Conservation (phyloP, 2,797 vertebrate genomes). For the Margarornis squamiger region DNA sequence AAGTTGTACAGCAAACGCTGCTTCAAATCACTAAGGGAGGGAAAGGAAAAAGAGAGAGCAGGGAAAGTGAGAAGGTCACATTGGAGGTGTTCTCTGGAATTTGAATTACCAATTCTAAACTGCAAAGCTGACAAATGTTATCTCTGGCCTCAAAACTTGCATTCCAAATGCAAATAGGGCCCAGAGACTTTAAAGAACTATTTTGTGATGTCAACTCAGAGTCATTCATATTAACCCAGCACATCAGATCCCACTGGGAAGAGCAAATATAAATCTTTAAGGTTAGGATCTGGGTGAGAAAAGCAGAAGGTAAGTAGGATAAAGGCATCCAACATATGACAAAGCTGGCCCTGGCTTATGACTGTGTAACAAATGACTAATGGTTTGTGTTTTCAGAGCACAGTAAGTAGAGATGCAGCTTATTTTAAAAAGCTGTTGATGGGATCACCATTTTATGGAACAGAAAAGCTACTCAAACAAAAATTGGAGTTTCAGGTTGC, state of each 20-base stretch:
- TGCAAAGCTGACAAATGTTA: constrained; percentile 4
- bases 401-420: neutral
- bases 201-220: constrained; percentile 17
- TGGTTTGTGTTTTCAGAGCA: neutral
- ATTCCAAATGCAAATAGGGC: constrained; percentile 39
- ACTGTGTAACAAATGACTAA: neutral
- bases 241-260: neutral
- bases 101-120: neutral
- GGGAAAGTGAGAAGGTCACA: neutral
- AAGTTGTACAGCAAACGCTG: neutral
- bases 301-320: neutral
- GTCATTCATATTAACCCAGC: constrained; percentile 26
- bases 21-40: neutral
- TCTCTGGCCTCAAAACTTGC: neutral
- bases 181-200: neutral
- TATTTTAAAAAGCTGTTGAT: neutral
- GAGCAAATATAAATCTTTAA: neutral
- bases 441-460: neutral
- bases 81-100: neutral
- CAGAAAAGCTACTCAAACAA: neutral
- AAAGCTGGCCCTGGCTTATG: neutral
- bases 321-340: neutral
- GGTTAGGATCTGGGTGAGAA: neutral
- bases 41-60: neutral
- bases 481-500: neutral